Evolutionary conservation across 2,113 vertebrate species (phyloP).

Genomic region (Onychostruthus taczanowskii): DNA sequence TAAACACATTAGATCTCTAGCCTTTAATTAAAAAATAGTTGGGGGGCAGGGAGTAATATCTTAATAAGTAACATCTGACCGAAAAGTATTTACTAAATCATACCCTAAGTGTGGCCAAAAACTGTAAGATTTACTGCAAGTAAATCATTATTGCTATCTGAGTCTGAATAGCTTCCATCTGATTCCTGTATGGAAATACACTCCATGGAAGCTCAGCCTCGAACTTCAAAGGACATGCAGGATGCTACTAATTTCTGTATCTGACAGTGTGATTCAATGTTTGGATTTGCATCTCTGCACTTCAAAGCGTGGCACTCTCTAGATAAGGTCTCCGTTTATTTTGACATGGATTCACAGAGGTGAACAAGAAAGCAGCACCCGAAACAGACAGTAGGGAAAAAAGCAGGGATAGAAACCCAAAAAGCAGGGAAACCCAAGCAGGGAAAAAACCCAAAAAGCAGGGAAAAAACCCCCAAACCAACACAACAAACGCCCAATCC

Average conservation of each 20-base stretch:
- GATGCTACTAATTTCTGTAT: constrained; percentile 80
- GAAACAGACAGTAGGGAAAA: constrained; percentile 59
- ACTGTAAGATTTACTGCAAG: constrained; percentile 61
- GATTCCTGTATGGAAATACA: constrained; percentile 73
- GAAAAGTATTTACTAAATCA: constrained; percentile 44
- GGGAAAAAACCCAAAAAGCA: not conserved
- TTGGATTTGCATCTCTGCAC: constrained; percentile 82
- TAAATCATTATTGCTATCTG: constrained; percentile 77
- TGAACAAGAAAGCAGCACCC: constrained; percentile 85
- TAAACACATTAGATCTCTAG: constrained; percentile 60
- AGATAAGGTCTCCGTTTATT: constrained; percentile 80
- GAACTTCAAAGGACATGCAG: constrained; percentile 82
- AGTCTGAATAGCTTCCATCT: constrained; percentile 80
- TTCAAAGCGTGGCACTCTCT: constrained; percentile 82
- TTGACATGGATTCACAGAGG: constrained; percentile 85
- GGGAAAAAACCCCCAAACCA: not conserved
- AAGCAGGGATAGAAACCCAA: not conserved
- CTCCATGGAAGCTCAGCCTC: constrained; percentile 43
- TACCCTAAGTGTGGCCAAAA: constrained; percentile 63
- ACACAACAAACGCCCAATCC: not conserved
- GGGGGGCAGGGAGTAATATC: constrained; percentile 38
- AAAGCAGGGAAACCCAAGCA: constrained; percentile 19
- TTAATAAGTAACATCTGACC: constrained; percentile 74
- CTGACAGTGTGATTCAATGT: constrained; percentile 77
- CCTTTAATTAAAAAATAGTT: constrained; percentile 74